These are phyloP conservation scores for Hipparchia semele DNA, from an alignment of 2,888 invertebrate genomes.

Conservation along the genomic window DNA sequence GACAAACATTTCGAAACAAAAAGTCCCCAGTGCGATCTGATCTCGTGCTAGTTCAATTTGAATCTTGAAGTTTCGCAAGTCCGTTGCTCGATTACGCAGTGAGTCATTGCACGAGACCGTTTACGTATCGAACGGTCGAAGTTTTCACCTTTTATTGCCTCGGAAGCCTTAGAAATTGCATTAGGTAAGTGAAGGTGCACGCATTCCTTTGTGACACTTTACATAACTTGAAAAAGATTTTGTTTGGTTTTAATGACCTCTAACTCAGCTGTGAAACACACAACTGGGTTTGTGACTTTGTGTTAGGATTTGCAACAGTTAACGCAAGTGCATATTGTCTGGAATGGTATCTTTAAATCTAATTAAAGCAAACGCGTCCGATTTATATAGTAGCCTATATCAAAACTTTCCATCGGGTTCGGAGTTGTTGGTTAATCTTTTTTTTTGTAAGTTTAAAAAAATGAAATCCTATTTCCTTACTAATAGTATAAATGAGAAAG, in stretches of 20 bases:
- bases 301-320: not conserved
- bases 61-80: slow-evolving; percentile 55
- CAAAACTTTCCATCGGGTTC: not conserved
- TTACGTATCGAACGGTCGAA: slow-evolving; percentile 54
- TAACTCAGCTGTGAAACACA: not conserved
- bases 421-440: not conserved
- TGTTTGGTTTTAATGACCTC: not conserved
- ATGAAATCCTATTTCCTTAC: too few species aligned
- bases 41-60: slow-evolving; percentile 3
- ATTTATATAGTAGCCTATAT: too few species aligned
- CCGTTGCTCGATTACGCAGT: slow-evolving; percentile 55
- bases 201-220: slow-evolving; percentile 27
- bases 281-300: not conserved
- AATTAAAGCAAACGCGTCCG: too few species aligned
- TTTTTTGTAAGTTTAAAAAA: too few species aligned
- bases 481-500: too few species aligned
- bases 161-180: slow-evolving; percentile 62
- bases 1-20: not conserved
- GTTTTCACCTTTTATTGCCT: slow-evolving; percentile 60
- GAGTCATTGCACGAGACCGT: slow-evolving; percentile 61
- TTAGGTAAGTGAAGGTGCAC: slow-evolving; percentile 43
- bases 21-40: slow-evolving; percentile 22
- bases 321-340: not conserved
- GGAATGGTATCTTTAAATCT: too few species aligned
- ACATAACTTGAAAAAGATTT: not conserved